A percentile compares a stretch with the other conserved stretches of the same genome.
Evolutionary conservation across 2,888 invertebrate genomes (phyloP).

Genomic region (Byasa hedistus): DNA sequence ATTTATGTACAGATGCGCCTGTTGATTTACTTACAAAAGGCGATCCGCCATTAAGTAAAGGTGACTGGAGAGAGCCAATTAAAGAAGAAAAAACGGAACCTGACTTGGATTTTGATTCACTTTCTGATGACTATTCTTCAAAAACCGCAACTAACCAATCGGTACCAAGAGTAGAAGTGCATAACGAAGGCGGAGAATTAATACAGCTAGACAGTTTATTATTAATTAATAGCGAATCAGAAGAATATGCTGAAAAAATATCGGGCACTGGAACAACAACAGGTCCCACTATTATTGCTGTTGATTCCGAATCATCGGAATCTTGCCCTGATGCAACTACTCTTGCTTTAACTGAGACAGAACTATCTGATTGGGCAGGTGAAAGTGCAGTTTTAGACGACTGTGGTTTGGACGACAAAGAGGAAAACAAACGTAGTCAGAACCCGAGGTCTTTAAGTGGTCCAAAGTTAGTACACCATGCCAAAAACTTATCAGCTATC

Average conservation of each 20-base stretch:
- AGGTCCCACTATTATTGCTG: slow-evolving; percentile 68
- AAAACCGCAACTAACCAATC: slow-evolving; percentile 65
- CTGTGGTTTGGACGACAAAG: slow-evolving; percentile 75
- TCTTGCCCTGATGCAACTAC: slow-evolving; percentile 86
- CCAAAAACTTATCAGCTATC: slow-evolving; percentile 63
- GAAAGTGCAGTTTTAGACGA: slow-evolving; percentile 90
- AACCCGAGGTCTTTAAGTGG: slow-evolving; percentile 62
- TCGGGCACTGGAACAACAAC: slow-evolving; percentile 58
- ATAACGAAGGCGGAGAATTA: slow-evolving; percentile 84
- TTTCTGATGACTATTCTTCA: slow-evolving; percentile 65
- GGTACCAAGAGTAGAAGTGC: slow-evolving; percentile 86
- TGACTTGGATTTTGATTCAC: slow-evolving; percentile 79
- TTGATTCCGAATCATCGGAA: slow-evolving; percentile 79
- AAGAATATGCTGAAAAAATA: slow-evolving; percentile 53
- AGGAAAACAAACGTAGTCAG: slow-evolving; percentile 55
- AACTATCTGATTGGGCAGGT: slow-evolving; percentile 93
- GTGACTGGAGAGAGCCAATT: slow-evolving; percentile 71
- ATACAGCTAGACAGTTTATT: slow-evolving; percentile 82
- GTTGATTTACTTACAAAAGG: slow-evolving; percentile 65
- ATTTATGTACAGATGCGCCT: slow-evolving; percentile 61
- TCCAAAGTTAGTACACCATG: slow-evolving; percentile 63
- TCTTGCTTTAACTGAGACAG: slow-evolving; percentile 89
- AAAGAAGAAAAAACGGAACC: slow-evolving; percentile 59
- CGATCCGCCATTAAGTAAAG: slow-evolving; percentile 53
- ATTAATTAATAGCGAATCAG: slow-evolving; percentile 61